These are phyloP conservation scores for Drosophila algonquin DNA, from an alignment of 2,888 invertebrate genomes.

Conservation along the genomic window DNA sequence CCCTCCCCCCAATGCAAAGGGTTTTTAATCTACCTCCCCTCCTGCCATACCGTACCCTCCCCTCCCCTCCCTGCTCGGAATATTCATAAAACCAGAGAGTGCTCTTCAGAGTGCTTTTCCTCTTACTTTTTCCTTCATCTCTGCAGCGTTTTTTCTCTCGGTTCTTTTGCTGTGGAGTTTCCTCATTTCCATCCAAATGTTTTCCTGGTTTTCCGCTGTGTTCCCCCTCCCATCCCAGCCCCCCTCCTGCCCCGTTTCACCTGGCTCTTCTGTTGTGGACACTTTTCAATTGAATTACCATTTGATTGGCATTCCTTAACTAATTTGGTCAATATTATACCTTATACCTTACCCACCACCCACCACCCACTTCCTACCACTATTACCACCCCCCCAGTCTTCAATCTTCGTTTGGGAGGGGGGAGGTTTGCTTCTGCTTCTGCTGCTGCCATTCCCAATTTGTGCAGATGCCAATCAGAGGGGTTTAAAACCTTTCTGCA, in stretches of 20 bases:
- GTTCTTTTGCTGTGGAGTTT: not conserved
- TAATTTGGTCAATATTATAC: constrained; percentile 42
- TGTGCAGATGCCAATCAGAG: constrained; percentile 45
- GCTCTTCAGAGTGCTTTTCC: not conserved
- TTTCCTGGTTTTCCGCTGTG: too few species aligned
- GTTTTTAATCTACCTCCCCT: too few species aligned
- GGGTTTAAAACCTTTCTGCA: constrained; percentile 24
- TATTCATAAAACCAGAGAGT: too few species aligned
- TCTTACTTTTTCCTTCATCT: not conserved
- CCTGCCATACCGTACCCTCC: too few species aligned
- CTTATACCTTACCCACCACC: not conserved
- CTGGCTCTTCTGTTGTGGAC: not conserved
- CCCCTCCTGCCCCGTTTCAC: too few species aligned
- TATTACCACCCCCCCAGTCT: not conserved
- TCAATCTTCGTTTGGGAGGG: constrained; percentile 39
- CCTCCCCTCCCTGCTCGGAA: too few species aligned
- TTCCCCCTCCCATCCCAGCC: too few species aligned
- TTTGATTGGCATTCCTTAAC: constrained; percentile 39
- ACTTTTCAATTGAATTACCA: constrained; percentile 42
- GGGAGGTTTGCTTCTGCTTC: not conserved
- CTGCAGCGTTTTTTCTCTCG: too few species aligned
- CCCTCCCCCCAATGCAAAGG: too few species aligned
- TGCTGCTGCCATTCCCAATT: constrained; percentile 34
- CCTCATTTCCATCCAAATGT: too few species aligned
- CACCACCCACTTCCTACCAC: too few species aligned